Evolutionary conservation across 1,140 invertebrate genomes (phyloP).

Genomic region (Zaprionus kolodkinae): DNA sequence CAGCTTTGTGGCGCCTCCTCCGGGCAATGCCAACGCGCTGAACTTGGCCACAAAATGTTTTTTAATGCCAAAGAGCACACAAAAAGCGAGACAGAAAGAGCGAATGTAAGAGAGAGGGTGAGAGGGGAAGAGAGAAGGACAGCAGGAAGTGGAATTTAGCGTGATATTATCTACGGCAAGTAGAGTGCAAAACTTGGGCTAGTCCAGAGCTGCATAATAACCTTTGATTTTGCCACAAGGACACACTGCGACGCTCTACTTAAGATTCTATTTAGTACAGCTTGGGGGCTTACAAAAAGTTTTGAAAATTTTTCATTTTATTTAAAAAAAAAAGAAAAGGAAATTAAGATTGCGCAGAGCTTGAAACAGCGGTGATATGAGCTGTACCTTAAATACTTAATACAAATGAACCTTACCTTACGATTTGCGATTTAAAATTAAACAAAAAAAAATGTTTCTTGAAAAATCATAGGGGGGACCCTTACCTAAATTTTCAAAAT

Average conservation of each 20-base stretch:
- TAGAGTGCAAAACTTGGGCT: background rate
- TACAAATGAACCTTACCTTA: too few species aligned
- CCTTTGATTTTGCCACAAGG: constrained; percentile 5
- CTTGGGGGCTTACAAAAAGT: background rate
- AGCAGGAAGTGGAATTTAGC: background rate
- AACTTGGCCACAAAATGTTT: constrained; percentile 11
- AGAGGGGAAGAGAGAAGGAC: background rate
- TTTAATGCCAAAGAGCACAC: constrained; percentile 10
- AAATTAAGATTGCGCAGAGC: background rate
- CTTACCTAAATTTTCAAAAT: too few species aligned
- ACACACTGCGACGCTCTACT: background rate
- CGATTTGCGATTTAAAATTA: too few species aligned
- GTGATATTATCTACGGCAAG: constrained; percentile 6
- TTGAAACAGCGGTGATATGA: background rate
- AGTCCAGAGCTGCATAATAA: constrained; percentile 5
- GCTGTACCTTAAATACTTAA: too few species aligned
- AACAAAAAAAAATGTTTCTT: too few species aligned
- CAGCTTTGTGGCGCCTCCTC: constrained; percentile 21
- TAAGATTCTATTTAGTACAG: constrained; percentile 1
- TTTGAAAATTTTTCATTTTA: background rate
- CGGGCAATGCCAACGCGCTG: constrained; percentile 1
- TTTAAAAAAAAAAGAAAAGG: background rate
- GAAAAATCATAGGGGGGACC: too few species aligned
- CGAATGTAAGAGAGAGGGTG: too few species aligned
- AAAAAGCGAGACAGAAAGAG: background rate